Evolutionary conservation across 1,140 invertebrate species (phyloP), one percentile per base, ranked within the genome.

Genomic region (Caerostris extrusa): DNA sequence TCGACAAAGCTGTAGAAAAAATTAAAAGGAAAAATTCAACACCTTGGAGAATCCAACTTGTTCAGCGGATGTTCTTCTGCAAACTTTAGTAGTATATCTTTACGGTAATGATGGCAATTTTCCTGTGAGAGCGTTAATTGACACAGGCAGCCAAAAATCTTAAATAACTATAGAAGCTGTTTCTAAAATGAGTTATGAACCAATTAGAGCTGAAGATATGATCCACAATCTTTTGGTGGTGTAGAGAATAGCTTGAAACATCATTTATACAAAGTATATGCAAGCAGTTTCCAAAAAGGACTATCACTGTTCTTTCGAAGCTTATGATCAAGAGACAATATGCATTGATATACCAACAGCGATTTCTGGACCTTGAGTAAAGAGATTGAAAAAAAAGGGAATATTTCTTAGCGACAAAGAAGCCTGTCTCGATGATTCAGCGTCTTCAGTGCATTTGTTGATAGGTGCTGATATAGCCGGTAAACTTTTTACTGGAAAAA

Each of bases 291-390:
- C 34, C 34, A 34, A 34, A n/a, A 34, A 34, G 34, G 64, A 67
- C 5, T 67, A 67, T 67, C 17, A 67, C 19, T 91, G 77, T 55
- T 58, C 55, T 82, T 91, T 83, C 53, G 19, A 91, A 67, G 34
- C 64, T n/a, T 55, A 58, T 82, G 90, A 61, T 34, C 90, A 82
- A 69, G 90, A 91, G 19, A 91, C 12, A 19, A 91, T 83, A 50
- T 91, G 90, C 34, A n/a, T 8, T 57, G 77, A 82, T 12, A 91
- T 91, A n/a, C 56, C 57, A 19, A 55, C 10, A 61, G 34, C 17
- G 19, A 83, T 17, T 58, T 14, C 34, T 53, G 64, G 64, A 14
- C 64, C 64, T 67, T 67, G 81, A 53, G 19, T 5, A 4, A 53
- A 14, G 57, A 83, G 57, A 60, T 91, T n/a, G 17, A 67, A 19